A percentile compares a stretch with the other conserved stretches of the same genome.
Conservation (phyloP, 53 echinoderm and acorn worm species). For the Echinometra lucunter region DNA sequence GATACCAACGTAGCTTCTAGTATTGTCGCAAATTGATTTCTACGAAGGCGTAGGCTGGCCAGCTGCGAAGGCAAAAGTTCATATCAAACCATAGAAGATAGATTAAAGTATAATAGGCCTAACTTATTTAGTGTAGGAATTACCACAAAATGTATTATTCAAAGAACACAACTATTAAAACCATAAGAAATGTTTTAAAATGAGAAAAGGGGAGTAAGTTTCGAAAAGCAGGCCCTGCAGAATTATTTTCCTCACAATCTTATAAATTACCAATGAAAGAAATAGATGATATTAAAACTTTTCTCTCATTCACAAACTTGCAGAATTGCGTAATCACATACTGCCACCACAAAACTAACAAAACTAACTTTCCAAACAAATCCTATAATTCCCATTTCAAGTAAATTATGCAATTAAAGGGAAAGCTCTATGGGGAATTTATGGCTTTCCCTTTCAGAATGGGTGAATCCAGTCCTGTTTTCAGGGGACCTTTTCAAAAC, state of each 20-base stretch:
- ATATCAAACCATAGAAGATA: neutral
- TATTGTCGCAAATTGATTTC: constrained; percentile 62
- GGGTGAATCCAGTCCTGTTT: neutral
- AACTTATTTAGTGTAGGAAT: neutral
- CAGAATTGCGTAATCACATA: too few relatives aligned
- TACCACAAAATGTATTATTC: neutral
- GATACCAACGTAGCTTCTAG: constrained; percentile 29
- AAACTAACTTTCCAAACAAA: neutral
- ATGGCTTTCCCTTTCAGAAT: neutral
- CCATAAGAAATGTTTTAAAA: too few relatives aligned
- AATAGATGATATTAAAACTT: too few relatives aligned
- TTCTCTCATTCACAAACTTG: too few relatives aligned
- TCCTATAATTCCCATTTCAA: neutral
- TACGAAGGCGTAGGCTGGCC: constrained; percentile 8
- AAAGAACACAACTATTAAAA: neutral
- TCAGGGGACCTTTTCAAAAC: constrained; percentile 28
- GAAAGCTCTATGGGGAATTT: neutral
- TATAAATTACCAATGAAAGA: too few relatives aligned
- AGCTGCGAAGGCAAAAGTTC: constrained; percentile 69
- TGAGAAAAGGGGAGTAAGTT: too few relatives aligned
- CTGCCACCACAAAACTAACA: too few relatives aligned
- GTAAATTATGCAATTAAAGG: neutral
- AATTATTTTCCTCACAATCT: too few relatives aligned
- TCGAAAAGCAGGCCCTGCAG: too few relatives aligned
- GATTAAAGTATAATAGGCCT: neutral